Evolutionary conservation across 2,113 vertebrate genomes (phyloP), one percentile per base, ranked within the genome.

Genomic region (Hippocampus abdominalis): DNA sequence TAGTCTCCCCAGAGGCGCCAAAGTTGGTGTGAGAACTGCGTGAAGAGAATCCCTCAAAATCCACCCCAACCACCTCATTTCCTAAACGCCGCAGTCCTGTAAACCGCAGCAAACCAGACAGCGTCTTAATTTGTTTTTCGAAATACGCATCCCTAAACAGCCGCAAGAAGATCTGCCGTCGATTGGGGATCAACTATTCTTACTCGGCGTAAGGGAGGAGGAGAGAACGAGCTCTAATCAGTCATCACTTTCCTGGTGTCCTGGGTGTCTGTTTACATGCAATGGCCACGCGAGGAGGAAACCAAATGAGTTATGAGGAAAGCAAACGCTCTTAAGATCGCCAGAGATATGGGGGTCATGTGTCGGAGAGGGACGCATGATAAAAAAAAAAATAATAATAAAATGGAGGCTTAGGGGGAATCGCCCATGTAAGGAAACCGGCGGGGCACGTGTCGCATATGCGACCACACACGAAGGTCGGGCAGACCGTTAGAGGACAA

Each of bases 191-290:
- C 32, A 6, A 36, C 32, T 36, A 36, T 36, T 36, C 32, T 36
- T 46, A 2, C 42, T 44, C 9, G 0, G 8, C 44, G 4, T 46
- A 68, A 48, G 76, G 66, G 73, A 59, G 68, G 73, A 71, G 72
- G 65, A 56, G 76, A 79, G 15, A 64, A 48, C 1, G 39, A 70
- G 76, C 32, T 36, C 32, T 36, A 36, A 72, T 74, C 71, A 70
- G 67, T 72, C 71, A 75, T 78, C 13, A 74, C 69, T 81, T 75
- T 87, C 57, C 72, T 57, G 61, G 69, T 57, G 68, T 11, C 1
- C 51, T 39, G 63, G 53, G 77, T 77, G 81, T 81, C 78, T 73
- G 66, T 77, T 84, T 82, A 78, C 74, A 46, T 44, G 40, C 48
- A 29, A 36, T 21, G 68, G 56, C 66, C 27, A n/a, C 70, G 68